Evolutionary conservation across 2,888 invertebrate genomes (phyloP), one percentile per base, ranked within the genome.

Genomic region (Balanococcus diminutus): DNA sequence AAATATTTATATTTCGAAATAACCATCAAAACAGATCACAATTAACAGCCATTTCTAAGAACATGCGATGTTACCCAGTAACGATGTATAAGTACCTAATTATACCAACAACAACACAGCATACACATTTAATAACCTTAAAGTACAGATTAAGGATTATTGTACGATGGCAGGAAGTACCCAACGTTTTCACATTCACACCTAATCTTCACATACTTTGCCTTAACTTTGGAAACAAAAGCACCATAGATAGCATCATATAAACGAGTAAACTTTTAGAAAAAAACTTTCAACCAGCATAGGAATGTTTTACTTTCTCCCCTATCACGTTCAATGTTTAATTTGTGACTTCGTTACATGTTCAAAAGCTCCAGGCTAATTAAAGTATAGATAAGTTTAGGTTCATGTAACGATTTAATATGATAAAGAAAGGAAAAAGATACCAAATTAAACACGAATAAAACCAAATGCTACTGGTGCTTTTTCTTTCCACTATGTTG

Each of bases 1-100:
- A 25, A 25, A 61, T 25, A 61, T 8, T 56, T 82, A 22, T 56
- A 82, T 56, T 46, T 56, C n/a, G 6, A 25, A 82, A 32, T 14
- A 82, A 82, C 56, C 56, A 56, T 14, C 82, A 82, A 82, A 51
- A 82, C 51, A 82, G 31, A 82, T 82, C 82, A 82, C 82, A 82
- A 56, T 51, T 82, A 82, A 82, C 82, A 82, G 82, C 82, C 82
- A 31, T 82, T n/a, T 82, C 82, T 56, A 82, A 25, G 5, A 51
- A 82, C 14, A 72, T 72, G 16, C 72, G 61, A 61, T 19, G 61
- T 25, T 61, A 25, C 25, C 22, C 31, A 72, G n/a, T 5, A n/a
- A 4, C n/a, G 46, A 46, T 42, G 14, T 42, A 42, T 42, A 42
- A 42, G 14, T 42, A n/a, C 67, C 11, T 67, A 67, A 67, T 67